A percentile compares a stretch with the other conserved stretches of the same genome.
These are phyloP conservation scores for Cichladusa arquata DNA, from an alignment of 2,113 vertebrate genomes.

Conservation along the genomic window DNA sequence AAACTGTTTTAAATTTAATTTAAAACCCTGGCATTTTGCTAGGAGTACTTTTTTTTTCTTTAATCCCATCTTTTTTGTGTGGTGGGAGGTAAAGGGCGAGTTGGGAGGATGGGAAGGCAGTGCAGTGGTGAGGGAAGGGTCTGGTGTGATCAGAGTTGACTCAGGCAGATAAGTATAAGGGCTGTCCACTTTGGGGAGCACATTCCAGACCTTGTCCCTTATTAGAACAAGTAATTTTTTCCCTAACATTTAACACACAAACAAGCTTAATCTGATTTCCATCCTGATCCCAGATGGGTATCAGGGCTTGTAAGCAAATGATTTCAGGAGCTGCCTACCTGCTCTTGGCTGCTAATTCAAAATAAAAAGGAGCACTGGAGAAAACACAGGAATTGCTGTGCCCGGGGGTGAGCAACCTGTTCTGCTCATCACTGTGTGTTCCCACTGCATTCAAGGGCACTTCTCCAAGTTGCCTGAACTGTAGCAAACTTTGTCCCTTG, in stretches of 20 bases:
- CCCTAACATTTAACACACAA: slow-evolving; percentile 70
- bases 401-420: not conserved
- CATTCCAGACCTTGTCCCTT: slow-evolving; percentile 33
- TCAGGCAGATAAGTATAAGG: not conserved
- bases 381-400: slow-evolving; percentile 3
- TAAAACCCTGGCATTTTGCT: slow-evolving; percentile 75
- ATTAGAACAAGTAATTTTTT: slow-evolving; percentile 68
- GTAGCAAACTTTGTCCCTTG: not conserved
- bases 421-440: not conserved
- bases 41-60: slow-evolving; percentile 25
- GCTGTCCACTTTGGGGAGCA: slow-evolving; percentile 12
- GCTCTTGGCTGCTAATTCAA: slow-evolving; percentile 29
- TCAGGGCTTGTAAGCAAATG: slow-evolving; percentile 53
- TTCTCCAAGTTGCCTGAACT: not conserved
- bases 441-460: not conserved
- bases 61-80: not conserved
- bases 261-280: slow-evolving; percentile 72
- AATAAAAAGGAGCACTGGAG: not conserved
- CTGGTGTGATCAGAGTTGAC: not conserved
- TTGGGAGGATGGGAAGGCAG: not conserved
- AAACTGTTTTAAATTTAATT: slow-evolving; percentile 85
- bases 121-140: not conserved
- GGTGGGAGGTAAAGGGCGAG: not conserved
- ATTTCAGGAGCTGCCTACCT: slow-evolving; percentile 53
- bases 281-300: slow-evolving; percentile 60